These are phyloP conservation scores for Ctenopoma multispine DNA, from an alignment of 2,797 vertebrate species.

Conservation along the genomic window DNA sequence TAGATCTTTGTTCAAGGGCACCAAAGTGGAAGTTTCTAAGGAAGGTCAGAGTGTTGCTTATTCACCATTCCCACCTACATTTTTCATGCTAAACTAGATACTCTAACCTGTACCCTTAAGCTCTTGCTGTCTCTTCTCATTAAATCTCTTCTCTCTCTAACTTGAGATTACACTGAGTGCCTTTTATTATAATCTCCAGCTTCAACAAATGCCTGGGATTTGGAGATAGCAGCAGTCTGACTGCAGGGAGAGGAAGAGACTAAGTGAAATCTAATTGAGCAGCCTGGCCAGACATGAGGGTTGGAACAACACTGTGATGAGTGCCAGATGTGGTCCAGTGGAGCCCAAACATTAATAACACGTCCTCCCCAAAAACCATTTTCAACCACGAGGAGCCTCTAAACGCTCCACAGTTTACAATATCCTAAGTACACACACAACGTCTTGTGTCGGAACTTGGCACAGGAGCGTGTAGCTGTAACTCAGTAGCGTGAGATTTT, in stretches of 20 bases:
- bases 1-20: constrained; percentile 46
- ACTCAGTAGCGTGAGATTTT: constrained; percentile 70
- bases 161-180: constrained; percentile 28
- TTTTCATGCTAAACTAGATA: constrained; percentile 25
- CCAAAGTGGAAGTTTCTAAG: constrained; percentile 32
- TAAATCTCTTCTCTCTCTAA: constrained; percentile 49
- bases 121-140: constrained; percentile 52
- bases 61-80: constrained; percentile 33
- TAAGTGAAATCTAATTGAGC: constrained; percentile 86
- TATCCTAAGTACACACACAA: constrained; percentile 74
- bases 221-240: constrained; percentile 77
- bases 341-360: constrained; percentile 84
- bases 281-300: constrained; percentile 83
- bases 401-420: constrained; percentile 75
- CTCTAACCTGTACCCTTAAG: constrained; percentile 35
- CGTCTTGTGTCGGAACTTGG: constrained; percentile 68
- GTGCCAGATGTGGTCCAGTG: constrained; percentile 84
- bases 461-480: constrained; percentile 55
- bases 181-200: constrained; percentile 60
- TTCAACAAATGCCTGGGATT: constrained; percentile 67
- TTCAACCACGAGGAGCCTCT: constrained; percentile 75
- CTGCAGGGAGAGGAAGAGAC: constrained; percentile 79
- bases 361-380: constrained; percentile 78
- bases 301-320: constrained; percentile 84
- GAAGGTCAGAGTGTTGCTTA: constrained; percentile 27